A percentile compares a stretch with the other conserved stretches of the same genome.
These are phyloP conservation scores for Rutpela maculata DNA, from an alignment of 2,888 invertebrate genomes.

Conservation along the genomic window DNA sequence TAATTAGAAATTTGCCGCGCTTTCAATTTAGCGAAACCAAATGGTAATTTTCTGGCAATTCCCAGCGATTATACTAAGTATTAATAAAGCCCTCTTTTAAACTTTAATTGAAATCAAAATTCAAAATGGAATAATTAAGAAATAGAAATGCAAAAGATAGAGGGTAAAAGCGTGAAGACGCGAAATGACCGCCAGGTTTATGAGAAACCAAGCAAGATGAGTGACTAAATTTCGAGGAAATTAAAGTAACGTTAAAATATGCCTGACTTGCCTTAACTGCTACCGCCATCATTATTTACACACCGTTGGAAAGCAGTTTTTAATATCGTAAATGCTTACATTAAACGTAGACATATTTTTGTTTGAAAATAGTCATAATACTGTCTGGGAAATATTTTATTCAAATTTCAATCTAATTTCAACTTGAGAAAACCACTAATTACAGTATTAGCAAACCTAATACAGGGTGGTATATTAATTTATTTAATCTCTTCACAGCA, in stretches of 20 bases:
- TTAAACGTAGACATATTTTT: constrained; percentile 5
- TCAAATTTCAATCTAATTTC: too few relatives aligned
- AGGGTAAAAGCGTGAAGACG: constrained; percentile 51
- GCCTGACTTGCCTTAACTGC: constrained; percentile 58
- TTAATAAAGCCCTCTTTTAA: constrained; percentile 64
- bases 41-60: constrained; percentile 60
- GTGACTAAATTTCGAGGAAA: constrained; percentile 61
- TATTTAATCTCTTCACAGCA: too few relatives aligned
- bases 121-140: constrained; percentile 69
- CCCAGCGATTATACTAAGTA: constrained; percentile 59
- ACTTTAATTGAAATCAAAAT: constrained; percentile 69
- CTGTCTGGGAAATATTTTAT: not conserved
- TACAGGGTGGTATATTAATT: too few relatives aligned
- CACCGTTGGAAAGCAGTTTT: constrained; percentile 27
- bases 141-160: constrained; percentile 63
- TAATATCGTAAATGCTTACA: constrained; percentile 43
- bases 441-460: too few relatives aligned
- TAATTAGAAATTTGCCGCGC: constrained; percentile 20
- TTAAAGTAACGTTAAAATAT: constrained; percentile 64
- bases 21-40: constrained; percentile 67
- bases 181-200: constrained; percentile 64
- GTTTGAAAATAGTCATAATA: not conserved
- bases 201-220: constrained; percentile 60
- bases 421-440: too few relatives aligned
- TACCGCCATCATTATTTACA: constrained; percentile 44